Conservation (phyloP, 2,797 vertebrate genomes). For the Megaceryle alcyon region DNA sequence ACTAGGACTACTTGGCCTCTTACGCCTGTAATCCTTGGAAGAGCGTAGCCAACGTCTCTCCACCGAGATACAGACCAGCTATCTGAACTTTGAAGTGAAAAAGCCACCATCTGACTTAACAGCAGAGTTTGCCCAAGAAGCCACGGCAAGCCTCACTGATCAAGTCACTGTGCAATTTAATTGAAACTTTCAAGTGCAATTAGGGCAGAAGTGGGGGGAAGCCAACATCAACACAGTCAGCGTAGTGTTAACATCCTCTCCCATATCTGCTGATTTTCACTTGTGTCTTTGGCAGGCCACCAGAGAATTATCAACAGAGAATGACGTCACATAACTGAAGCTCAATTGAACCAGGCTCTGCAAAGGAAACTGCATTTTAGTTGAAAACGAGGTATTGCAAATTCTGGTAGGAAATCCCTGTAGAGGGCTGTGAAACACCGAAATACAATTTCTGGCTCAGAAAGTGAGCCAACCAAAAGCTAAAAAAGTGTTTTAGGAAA, state of each 20-base stretch:
- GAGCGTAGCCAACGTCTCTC: background rate
- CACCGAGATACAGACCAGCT: background rate
- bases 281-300: background rate
- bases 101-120: background rate
- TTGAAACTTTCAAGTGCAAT: fast-evolving
- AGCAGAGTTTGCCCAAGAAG: background rate
- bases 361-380: background rate
- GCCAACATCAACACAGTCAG: background rate
- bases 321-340: fast-evolving
- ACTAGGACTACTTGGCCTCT: background rate
- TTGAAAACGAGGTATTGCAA: background rate
- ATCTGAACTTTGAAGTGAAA: background rate
- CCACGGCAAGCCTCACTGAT: background rate
- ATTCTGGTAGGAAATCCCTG: background rate
- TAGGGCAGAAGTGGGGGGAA: background rate
- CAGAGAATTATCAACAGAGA: background rate
- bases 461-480: background rate
- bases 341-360: background rate
- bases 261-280: background rate
- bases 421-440: background rate
- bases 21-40: background rate
- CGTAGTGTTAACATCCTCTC: background rate
- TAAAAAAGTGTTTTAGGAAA: background rate
- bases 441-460: background rate
- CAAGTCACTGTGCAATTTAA: fast-evolving